Evolutionary conservation across 2,888 invertebrate species (phyloP), one percentile per base, ranked within the genome.

Genomic region (Clusia tigrina): DNA sequence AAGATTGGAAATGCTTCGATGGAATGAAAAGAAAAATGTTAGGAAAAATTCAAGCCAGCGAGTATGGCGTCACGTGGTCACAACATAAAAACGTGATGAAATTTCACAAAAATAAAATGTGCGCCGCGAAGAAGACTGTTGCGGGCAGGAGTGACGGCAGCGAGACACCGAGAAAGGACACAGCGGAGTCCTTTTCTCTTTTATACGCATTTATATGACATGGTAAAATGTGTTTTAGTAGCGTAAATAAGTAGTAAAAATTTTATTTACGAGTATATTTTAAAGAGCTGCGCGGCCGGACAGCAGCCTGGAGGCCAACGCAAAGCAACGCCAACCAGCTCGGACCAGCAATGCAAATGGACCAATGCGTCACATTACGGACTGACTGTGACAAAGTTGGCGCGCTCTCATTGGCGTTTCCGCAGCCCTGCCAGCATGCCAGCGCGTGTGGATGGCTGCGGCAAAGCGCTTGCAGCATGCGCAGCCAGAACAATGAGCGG

Each of bases 1-100:
- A 22, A 48, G 2, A 20, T 48, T 32, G 6, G 32, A n/a, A 42
- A 6, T 10, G n/a, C 42, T 42, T 15, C 2, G 10, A 20, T 3
- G 17, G 17, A 55, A 38, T 15, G 24, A 15, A 24, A 25, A 22
- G 53, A 25, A 54, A 58, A 58, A 54, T 22, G 22, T 42, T 42
- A 42, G 52, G 24, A 20, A 52, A n/a, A 10, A 52, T 24, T 5
- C 2, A 6, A 26, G 32, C 32, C 25, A 18, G 54, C n/a, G n/a
- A 54, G 32, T 6, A 12, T 77, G 80, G 80, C 82, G 82, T 82
- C 82, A 83, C 81, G 82, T 82, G 82, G 81, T 81, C 81, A 77
- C 75, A 81, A 80, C 82, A 82, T 83, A 82, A 82, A 83, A 81
- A 81, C 82, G 82, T 83, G 82, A 82, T 81, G 78, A 80, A 81